Conservation (phyloP, 2,888 invertebrate genomes). For the Calliphora vomitoria region DNA sequence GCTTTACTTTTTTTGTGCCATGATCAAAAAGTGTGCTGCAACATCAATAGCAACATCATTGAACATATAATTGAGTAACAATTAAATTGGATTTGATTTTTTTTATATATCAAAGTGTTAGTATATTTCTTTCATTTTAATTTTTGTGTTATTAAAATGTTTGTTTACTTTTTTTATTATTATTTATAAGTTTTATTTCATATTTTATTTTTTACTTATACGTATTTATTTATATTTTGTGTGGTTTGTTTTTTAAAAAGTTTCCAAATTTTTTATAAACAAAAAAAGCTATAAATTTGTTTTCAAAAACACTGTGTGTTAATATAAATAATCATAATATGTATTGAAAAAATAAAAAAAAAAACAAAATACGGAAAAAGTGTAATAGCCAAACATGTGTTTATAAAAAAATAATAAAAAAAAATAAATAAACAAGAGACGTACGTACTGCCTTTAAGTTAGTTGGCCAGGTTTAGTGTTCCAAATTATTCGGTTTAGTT, state of each 20-base stretch:
- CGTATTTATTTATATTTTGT: not conserved
- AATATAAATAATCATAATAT: not conserved
- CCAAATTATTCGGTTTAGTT: conserved; percentile 8
- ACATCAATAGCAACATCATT: conserved; percentile 28
- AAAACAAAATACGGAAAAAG: not conserved
- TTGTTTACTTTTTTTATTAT: conserved; percentile 25
- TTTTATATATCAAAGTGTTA: conserved; percentile 25
- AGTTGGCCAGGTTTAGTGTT: not conserved
- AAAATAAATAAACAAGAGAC: not conserved
- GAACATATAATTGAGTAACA: conserved; percentile 46
- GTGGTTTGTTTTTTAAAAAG: not conserved
- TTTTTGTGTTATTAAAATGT: not conserved
- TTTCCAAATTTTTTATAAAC: conserved; percentile 2
- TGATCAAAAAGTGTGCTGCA: conserved; percentile 35
- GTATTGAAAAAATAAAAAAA: not conserved
- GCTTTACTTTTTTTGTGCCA: conserved; percentile 44
- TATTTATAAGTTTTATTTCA: not conserved
- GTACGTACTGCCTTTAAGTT: not conserved
- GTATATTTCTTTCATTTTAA: not conserved
- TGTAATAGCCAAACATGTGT: conserved; percentile 30
- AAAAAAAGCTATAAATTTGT: conserved; percentile 17
- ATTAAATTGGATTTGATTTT: conserved; percentile 28
- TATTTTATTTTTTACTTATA: not conserved
- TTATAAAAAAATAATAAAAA: conserved; percentile 9
- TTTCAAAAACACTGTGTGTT: not conserved